Evolutionary conservation across 2,888 invertebrate genomes (phyloP), one percentile per base, ranked within the genome.

Genomic region (Abscondita cerata): DNA sequence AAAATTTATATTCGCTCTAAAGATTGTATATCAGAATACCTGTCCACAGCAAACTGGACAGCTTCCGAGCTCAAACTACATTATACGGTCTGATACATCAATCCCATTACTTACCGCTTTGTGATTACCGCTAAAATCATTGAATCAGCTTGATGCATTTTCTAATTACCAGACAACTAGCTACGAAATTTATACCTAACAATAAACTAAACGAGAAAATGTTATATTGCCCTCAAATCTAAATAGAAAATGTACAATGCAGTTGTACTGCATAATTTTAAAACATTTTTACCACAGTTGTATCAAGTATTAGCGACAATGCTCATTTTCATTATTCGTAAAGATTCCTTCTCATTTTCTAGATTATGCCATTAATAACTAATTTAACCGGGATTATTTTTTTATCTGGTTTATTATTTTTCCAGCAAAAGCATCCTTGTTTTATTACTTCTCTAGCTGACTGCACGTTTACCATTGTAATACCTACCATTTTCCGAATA

Each of bases 101-200:
- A 65, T 65, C 62, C n/a, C 62, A 65, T 47, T 53, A 65, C 65
- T 57, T 59, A 59, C 62, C 59, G 59, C 52, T 59, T 8, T 48
- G 67, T 62, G 67, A 67, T 65, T 67, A 67, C 47, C 40, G 65
- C 68, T 68, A 68, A 70, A 70, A 70, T 70, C 68, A 66, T 61
- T 66, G 69, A 70, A 72, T 70, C 69, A 71, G 68, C 66, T 64
- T 70, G 70, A 72, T 71, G 69, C 70, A 72, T 71, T 72, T 71
- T 72, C 71, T 70, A 71, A 71, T 72, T 71, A 71, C 61, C 59
- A 70, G 59, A 65, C 66, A 67, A 67, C 65, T 60, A 33, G 62
- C 54, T 51, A 47, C 52, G 62, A 70, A 68, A 70, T 71, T 68
- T 70, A 71, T 69, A 59, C 55, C 57, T 34, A 64, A 57, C 59